Conservation (phyloP, 2,797 vertebrate species). For the Gambusia yucatana region DNA sequence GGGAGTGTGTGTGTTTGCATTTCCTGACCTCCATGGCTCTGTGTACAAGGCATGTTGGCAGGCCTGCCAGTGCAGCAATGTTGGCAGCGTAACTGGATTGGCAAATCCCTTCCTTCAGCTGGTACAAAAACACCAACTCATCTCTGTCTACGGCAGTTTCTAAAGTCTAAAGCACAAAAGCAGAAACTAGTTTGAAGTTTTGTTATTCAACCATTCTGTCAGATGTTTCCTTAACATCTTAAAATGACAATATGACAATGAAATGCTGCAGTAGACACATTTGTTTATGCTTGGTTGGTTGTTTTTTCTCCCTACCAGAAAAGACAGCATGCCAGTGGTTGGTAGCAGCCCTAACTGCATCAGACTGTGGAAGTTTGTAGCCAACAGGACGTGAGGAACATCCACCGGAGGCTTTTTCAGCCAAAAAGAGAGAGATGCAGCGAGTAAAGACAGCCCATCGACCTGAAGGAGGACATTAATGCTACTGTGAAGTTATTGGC, state of each 20-base stretch:
- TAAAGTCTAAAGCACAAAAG: constrained; percentile 81
- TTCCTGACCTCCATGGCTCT: constrained; percentile 88
- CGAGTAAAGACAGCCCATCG: constrained; percentile 92
- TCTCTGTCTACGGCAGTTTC: constrained; percentile 93
- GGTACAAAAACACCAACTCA: constrained; percentile 94
- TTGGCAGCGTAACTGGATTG: constrained; percentile 91
- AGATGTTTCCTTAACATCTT: constrained; percentile 8
- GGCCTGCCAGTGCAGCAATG: constrained; percentile 90
- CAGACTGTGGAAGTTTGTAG: constrained; percentile 96
- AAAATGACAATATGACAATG: constrained; percentile 11
- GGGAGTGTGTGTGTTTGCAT: constrained; percentile 22
- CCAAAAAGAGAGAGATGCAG: constrained; percentile 91
- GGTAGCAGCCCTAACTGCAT: constrained; percentile 90
- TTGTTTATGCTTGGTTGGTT: not conserved
- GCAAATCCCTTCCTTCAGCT: constrained; percentile 90
- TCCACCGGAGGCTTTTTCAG: constrained; percentile 76
- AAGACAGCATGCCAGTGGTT: constrained; percentile 83
- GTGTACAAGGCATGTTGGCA: constrained; percentile 86
- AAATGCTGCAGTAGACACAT: constrained; percentile 1
- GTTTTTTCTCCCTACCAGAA: constrained; percentile 77
- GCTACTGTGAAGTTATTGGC: not conserved
- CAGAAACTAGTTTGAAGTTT: constrained; percentile 20
- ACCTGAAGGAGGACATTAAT: constrained; percentile 74
- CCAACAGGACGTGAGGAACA: constrained; percentile 90
- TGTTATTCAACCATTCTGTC: constrained; percentile 19